Conservation (phyloP, 1,140 invertebrate species). For the Papilio aristodemus region DNA sequence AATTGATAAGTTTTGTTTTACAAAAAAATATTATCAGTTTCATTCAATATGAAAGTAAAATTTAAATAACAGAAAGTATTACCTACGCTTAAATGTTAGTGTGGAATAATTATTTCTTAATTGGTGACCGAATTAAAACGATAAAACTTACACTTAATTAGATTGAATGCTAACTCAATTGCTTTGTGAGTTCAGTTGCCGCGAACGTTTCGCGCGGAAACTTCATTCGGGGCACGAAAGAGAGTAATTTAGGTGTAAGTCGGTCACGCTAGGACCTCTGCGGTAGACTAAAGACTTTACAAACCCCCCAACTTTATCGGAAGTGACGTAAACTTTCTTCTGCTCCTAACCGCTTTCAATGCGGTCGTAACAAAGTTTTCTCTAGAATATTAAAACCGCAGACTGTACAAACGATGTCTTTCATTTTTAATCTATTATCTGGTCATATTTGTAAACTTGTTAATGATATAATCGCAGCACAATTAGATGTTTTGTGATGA, state of each 20-base stretch:
- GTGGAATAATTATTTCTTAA: not conserved
- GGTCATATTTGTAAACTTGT: too few species aligned
- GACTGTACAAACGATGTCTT: not conserved
- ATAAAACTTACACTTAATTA: slow-evolving; percentile 27
- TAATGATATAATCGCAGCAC: too few species aligned
- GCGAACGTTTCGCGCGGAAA: not conserved
- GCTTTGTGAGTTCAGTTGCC: not conserved
- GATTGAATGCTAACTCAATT: slow-evolving; percentile 19
- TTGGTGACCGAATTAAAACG: not conserved
- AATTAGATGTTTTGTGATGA: too few species aligned
- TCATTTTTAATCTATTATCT: too few species aligned
- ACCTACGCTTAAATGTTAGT: too few species aligned
- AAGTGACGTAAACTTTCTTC: slow-evolving; percentile 11
- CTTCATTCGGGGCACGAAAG: not conserved
- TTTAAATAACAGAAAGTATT: not conserved
- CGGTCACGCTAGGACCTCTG: slow-evolving; percentile 22
- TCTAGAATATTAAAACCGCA: not conserved
- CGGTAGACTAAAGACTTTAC: not conserved
- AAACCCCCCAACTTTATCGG: not conserved
- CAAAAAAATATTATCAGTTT: too few species aligned
- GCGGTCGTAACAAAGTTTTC: not conserved
- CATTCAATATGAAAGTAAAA: too few species aligned
- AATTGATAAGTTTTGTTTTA: too few species aligned
- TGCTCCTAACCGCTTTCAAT: not conserved
- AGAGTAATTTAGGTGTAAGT: slow-evolving; percentile 16